phyloP scores from a whole-genome alignment of 2,113 vertebrate species.

The Campylomormyrus tamandua region DNA sequence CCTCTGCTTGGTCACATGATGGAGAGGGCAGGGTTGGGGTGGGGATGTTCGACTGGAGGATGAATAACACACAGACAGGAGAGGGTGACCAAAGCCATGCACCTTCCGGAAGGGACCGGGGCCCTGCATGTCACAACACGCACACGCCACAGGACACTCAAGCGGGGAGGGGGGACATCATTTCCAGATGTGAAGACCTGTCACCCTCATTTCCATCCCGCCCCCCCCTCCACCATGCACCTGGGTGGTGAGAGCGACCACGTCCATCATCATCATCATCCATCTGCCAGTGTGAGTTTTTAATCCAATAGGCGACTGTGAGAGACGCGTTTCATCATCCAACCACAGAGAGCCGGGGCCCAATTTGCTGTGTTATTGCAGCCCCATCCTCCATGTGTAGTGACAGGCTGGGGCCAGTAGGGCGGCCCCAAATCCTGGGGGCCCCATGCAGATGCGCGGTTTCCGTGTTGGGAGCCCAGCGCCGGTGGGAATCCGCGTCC shows the following conservation, averaged over 20 bases:
- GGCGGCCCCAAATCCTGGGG: background rate
- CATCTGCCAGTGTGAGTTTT: conserved; percentile 63
- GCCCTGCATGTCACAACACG: conserved; percentile 90
- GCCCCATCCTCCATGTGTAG: background rate
- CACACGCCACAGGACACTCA: conserved; percentile 73
- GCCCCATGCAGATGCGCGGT: conserved; percentile 34
- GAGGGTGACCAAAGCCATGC: conserved; percentile 20
- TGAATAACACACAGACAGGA: background rate
- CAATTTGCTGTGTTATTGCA: conserved; percentile 8
- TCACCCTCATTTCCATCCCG: conserved; percentile 80
- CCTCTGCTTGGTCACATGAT: background rate
- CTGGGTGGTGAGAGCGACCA: conserved; percentile 80
- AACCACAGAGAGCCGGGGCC: conserved; percentile 42
- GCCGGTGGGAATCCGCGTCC: conserved; percentile 33
- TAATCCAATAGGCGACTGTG: conserved; percentile 43
- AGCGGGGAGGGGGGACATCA: conserved; percentile 84
- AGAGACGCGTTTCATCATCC: conserved; percentile 59
- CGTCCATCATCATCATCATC: conserved; percentile 68
- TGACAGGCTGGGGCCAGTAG: background rate
- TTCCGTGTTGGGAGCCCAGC: background rate
- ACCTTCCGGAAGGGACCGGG: conserved; percentile 56
- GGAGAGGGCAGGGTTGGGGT: background rate
- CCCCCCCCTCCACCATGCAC: conserved; percentile 51
- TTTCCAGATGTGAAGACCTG: conserved; percentile 94
- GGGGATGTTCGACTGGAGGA: background rate